These are phyloP conservation scores for Blomia tropicalis DNA, from an alignment of 2,888 invertebrate genomes.

Conservation along the genomic window DNA sequence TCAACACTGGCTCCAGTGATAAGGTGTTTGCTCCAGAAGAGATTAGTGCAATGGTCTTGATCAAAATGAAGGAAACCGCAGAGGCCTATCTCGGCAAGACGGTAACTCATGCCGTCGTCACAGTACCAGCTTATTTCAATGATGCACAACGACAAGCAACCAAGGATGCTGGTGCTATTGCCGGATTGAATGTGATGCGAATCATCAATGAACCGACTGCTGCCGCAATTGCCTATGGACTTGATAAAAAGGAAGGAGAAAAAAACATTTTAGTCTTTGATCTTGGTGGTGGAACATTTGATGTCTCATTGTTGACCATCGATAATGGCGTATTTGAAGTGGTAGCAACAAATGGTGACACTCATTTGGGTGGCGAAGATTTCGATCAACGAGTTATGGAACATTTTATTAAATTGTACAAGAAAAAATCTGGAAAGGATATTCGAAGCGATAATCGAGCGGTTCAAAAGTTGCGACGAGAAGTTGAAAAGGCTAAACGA, in stretches of 20 bases:
- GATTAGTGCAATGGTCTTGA: constrained; percentile 83
- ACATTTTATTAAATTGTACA: constrained; percentile 68
- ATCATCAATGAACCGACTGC: constrained; percentile 82
- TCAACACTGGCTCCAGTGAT: constrained; percentile 60
- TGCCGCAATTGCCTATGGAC: constrained; percentile 88
- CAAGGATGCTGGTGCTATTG: constrained; percentile 92
- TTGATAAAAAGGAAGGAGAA: constrained; percentile 91
- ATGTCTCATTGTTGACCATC: constrained; percentile 91
- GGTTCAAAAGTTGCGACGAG: constrained; percentile 85
- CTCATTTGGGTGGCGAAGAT: constrained; percentile 93
- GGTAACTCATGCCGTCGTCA: constrained; percentile 68
- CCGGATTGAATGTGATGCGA: constrained; percentile 74
- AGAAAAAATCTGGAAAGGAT: constrained; percentile 77
- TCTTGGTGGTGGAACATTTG: constrained; percentile 64
- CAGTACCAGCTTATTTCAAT: constrained; percentile 86
- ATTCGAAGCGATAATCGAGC: constrained; percentile 82
- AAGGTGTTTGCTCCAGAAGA: constrained; percentile 95
- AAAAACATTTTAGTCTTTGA: constrained; percentile 76
- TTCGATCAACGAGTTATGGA: constrained; percentile 97
- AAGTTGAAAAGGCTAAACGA: constrained; percentile 92
- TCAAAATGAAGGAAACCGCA: constrained; percentile 63
- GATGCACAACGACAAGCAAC: constrained; percentile 98
- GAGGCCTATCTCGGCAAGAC: constrained; percentile 93
- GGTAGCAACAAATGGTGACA: constrained; percentile 81
- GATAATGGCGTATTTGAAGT: constrained; percentile 96